These are phyloP conservation scores for Lycophotia porphyrea DNA, from an alignment of 2,888 invertebrate species.

Conservation along the genomic window DNA sequence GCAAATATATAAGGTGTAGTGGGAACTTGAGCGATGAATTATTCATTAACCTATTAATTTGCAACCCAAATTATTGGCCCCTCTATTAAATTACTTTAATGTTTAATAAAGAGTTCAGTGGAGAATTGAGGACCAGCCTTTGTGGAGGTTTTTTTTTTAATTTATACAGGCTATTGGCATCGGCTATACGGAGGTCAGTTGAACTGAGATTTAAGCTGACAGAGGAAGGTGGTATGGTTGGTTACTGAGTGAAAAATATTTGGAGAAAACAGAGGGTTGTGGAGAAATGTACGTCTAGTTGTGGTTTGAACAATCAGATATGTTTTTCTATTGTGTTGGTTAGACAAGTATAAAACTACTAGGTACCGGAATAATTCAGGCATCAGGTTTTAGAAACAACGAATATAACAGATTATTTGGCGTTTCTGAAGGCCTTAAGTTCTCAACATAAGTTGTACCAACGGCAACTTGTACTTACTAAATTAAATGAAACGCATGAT, in stretches of 20 bases:
- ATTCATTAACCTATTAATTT: slow-evolving; percentile 64
- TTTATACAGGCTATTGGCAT: slow-evolving; percentile 13
- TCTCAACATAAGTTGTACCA: neutral
- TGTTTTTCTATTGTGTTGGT: neutral
- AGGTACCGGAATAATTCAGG: neutral
- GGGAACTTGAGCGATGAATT: slow-evolving; percentile 58
- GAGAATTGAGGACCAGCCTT: slow-evolving; percentile 29
- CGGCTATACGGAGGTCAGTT: neutral
- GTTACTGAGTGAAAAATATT: too few relatives aligned
- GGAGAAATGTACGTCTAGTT: too few relatives aligned
- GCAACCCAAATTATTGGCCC: slow-evolving; percentile 62
- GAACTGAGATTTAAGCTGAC: slow-evolving; percentile 2
- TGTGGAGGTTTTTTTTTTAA: slow-evolving; percentile 28
- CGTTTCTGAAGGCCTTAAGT: too few relatives aligned
- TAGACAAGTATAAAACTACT: neutral
- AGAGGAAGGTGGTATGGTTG: neutral
- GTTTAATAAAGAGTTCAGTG: slow-evolving; percentile 46
- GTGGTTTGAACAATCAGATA: neutral
- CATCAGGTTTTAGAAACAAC: too few relatives aligned
- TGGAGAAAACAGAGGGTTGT: too few relatives aligned
- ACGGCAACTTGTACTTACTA: neutral
- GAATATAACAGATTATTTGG: too few relatives aligned
- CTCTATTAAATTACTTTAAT: slow-evolving; percentile 48
- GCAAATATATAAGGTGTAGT: slow-evolving; percentile 61
- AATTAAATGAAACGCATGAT: neutral